Conservation (phyloP, 2,888 invertebrate species). For the Pycnomerus fuliginosus region DNA sequence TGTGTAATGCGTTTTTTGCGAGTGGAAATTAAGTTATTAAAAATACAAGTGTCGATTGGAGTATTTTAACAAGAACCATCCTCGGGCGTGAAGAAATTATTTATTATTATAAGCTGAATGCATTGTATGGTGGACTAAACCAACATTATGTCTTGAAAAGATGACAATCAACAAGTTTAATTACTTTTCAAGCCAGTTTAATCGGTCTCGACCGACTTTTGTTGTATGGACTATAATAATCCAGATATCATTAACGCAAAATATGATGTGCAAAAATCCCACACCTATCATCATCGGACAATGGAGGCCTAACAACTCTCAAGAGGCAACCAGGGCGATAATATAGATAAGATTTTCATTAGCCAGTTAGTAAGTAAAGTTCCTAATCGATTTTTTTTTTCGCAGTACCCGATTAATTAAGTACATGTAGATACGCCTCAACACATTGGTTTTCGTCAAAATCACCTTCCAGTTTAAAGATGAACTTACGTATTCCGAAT, state of each 20-base stretch:
- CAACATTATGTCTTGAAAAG: slow-evolving; percentile 37
- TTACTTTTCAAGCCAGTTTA: slow-evolving; percentile 33
- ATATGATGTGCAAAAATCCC: slow-evolving; percentile 21
- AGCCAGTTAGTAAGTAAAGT: no score
- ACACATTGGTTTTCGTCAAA: no score
- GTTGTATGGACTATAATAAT: slow-evolving; percentile 15
- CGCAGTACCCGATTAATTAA: no score
- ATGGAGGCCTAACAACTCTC: no score
- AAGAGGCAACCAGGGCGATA: no score
- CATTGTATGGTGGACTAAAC: slow-evolving; percentile 35
- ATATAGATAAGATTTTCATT: no score
- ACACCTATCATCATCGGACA: no score
- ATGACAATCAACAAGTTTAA: slow-evolving; percentile 40
- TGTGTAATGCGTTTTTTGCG: no score
- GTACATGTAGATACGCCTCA: no score
- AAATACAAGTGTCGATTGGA: slow-evolving; percentile 10
- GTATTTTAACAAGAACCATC: slow-evolving; percentile 16
- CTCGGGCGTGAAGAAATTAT: slow-evolving; percentile 15
- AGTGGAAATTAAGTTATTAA: slow-evolving; percentile 16
- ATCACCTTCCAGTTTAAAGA: no score
- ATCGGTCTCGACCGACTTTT: slow-evolving; percentile 18
- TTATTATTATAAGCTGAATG: slow-evolving; percentile 35
- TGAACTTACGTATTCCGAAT: no score
- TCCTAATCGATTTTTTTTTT: no score
- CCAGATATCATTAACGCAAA: slow-evolving; percentile 22